Evolutionary conservation across 2,888 invertebrate species (phyloP), one percentile per base, ranked within the genome.

Genomic region (Zhengitettix transpicula): DNA sequence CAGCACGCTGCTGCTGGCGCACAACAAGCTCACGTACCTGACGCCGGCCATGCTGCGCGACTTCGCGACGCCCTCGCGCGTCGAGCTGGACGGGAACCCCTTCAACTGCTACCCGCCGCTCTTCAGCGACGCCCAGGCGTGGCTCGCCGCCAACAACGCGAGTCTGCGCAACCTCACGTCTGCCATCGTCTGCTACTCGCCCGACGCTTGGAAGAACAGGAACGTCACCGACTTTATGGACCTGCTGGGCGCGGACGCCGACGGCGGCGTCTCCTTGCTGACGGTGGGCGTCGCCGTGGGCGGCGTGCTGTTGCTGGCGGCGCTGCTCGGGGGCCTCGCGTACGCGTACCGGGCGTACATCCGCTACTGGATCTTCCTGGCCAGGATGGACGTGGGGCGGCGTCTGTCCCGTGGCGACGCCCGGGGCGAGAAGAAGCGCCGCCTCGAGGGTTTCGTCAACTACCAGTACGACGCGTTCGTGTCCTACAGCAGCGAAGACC

Each of bases 391-490:
- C 7, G 68, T 81, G 56, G 76, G 75, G 11, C 72, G 77, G 58
- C 74, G 72, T 60, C 28, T 28, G 3, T 28, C 2, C 28, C 67
- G 68, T 14, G 59, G 65, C 9, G 68, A 68, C 53, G 63, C 65
- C 9, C 68, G 68, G 53, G 59, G 47, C 14, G 12, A 47, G 1
- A 40, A 52, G 17, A 51, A n/a, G 15, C 16, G 41, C 14, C 40
- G 14, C 10, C 52, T 42, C 42, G 44, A 56, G n/a, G 56, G 59
- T 0, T 56, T 56, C 52, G 28, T n/a, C 16, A 68, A 69, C 57
- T 78, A 77, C 64, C 75, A 75, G 60, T 82, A 80, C 65, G 81
- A 82, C 63, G 81, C 80, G 0, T 82, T 82, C 64, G 77, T 82
- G 1, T 81, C 81, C 0, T 81, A 81, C 64, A 78, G 80, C 65